Evolutionary conservation across 2,888 invertebrate genomes (phyloP).

Genomic region (Corbicula japonica): DNA sequence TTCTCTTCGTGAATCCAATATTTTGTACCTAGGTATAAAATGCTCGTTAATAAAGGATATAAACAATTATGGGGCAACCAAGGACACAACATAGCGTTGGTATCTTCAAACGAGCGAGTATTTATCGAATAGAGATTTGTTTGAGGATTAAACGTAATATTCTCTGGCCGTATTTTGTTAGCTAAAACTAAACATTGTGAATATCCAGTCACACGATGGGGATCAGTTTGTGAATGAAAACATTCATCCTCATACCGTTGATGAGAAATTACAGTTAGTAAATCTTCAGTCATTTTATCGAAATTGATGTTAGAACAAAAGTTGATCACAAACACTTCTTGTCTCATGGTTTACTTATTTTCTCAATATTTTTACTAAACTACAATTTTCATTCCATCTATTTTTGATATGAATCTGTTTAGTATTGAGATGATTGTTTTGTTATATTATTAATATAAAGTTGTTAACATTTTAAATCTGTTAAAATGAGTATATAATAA

Average conservation of each 20-base stretch:
- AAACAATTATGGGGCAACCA: not conserved
- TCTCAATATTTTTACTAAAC: no score
- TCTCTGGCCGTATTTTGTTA: not conserved
- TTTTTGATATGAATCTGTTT: no score
- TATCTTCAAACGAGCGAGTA: not conserved
- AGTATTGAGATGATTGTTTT: no score
- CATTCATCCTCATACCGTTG: not conserved
- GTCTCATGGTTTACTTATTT: not conserved
- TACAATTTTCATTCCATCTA: no score
- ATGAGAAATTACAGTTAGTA: not conserved
- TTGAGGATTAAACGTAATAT: not conserved
- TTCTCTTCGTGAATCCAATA: not conserved
- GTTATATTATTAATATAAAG: no score
- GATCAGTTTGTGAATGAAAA: not conserved
- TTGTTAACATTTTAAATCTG: no score
- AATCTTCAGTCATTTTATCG: not conserved
- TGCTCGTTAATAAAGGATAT: not conserved
- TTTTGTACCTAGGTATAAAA: not conserved
- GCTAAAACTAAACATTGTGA: not conserved
- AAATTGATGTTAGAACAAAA: not conserved
- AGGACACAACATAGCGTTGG: not conserved
- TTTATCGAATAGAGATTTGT: not conserved
- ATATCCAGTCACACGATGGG: not conserved
- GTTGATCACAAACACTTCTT: not conserved
- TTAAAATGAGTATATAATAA: no score